phyloP scores from a whole-genome alignment of 1,140 invertebrate species.

The Temnothorax curvispinosus region DNA sequence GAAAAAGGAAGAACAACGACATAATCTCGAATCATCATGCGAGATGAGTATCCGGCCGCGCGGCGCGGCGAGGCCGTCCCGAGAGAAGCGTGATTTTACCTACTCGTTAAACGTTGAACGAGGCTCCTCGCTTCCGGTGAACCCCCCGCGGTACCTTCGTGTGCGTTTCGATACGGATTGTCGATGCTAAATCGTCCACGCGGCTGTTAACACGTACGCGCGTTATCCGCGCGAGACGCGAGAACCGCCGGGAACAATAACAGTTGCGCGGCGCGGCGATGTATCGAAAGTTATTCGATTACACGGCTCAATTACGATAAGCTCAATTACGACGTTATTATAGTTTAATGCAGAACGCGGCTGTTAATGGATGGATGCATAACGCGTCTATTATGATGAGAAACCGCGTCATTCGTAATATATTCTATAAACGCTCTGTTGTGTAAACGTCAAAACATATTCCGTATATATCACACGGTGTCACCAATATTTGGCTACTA shows the following conservation, averaged over 20 bases:
- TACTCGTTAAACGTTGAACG: conserved; percentile 35
- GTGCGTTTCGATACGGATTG: neutral
- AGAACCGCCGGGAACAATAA: conserved; percentile 34
- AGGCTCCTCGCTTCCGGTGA: conserved; percentile 10
- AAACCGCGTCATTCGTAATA: neutral
- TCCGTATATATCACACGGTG: neutral
- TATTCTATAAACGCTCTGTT: neutral
- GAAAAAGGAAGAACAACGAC: conserved; percentile 61
- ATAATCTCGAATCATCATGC: conserved; percentile 59
- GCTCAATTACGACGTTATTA: conserved; percentile 22
- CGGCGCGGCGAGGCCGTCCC: neutral
- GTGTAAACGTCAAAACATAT: neutral
- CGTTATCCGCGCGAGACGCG: neutral
- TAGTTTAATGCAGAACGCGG: conserved; percentile 12
- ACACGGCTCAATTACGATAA: conserved; percentile 13
- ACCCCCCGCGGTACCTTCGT: neutral
- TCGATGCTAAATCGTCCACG: conserved; percentile 6
- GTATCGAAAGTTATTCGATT: conserved; percentile 24
- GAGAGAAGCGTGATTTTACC: conserved; percentile 34
- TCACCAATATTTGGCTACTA: neutral
- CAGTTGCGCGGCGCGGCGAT: neutral
- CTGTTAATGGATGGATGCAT: neutral
- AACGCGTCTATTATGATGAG: neutral
- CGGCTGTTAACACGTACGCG: neutral
- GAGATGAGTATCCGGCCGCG: conserved; percentile 46